Percentiles rank a stretch among this genome's conserved stretches.
Conservation (phyloP, 2,113 vertebrate genomes). For the Alexandromys fortis region DNA sequence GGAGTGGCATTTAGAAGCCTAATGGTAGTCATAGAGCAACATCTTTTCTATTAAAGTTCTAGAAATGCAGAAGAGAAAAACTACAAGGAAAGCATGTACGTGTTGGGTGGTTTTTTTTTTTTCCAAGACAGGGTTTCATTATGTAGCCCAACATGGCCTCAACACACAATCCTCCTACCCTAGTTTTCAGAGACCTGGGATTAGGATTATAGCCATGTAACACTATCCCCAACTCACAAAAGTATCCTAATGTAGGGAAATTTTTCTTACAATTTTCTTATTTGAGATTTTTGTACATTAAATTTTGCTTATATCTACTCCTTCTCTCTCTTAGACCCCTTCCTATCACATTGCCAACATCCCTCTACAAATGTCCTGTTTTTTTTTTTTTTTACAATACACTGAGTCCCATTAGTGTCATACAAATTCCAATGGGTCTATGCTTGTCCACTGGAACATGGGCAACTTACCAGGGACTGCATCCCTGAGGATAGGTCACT, state of each 20-base stretch:
- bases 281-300: background rate
- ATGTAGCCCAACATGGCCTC: background rate
- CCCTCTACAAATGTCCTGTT: background rate
- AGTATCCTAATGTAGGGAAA: background rate
- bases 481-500: background rate
- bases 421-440: background rate
- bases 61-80: background rate
- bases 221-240: background rate
- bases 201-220: background rate
- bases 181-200: background rate
- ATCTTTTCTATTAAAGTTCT: background rate
- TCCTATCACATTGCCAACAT: background rate
- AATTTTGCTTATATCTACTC: no score
- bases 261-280: background rate
- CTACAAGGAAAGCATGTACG: background rate
- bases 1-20: background rate
- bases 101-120: background rate
- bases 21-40: background rate
- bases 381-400: background rate
- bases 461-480: background rate
- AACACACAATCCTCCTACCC: background rate
- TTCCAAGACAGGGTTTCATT: background rate
- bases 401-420: background rate
- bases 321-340: background rate
- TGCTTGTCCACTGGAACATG: background rate